Base-by-base conservation (phyloP, 2,888 invertebrate genomes). In the Idaea biselata region DNA sequence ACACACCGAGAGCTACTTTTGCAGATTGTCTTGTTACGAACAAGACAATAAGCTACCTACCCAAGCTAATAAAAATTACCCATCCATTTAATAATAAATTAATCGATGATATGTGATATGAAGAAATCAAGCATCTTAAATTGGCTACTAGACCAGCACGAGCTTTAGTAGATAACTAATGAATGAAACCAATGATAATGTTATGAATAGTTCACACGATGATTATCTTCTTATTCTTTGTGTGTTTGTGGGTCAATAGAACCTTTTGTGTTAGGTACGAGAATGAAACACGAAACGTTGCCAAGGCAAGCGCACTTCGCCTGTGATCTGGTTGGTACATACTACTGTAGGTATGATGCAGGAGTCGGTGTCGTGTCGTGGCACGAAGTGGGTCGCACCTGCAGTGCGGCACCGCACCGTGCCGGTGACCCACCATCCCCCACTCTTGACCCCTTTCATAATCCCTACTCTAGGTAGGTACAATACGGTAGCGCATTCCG, bases 381-480 rank as follows among this genome's bases (percentile, higher is more conserved):
- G n/a, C 69, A 66, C 67, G 73, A 88, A 83, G 79, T 86, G 83
- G 88, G 89, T 83, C 89, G 87, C 85, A 84, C 87, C 89, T 89
- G 89, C 89, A 89, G 71, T 89, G 89, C 89, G 84, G 76, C 14
- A 14, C 44, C 2, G 44, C 14, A 14, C 44, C 2, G 44, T 44
- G 44, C 69, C 70, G 70, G 55, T 17, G 55, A 55, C 71, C 72
- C 64, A 73, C 69, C 73, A 44, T 44, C 68, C 73, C 70, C 59
- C 73, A 68, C 82, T 80, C 79, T 56, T 56, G 84, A 82, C 85
- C 84, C 77, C 76, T 77, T 83, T 81, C 70, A 65, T 69, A 70
- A 75, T 71, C 16, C 55, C 55, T 17, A 16, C 55, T 6, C 17
- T 17, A 55, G 16, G 16, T 55, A 16, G 17, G 5, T 16, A 3